Percentiles rank a stretch among this genome's conserved stretches.
These are phyloP conservation scores for Magallana ariakensis DNA, from an alignment of 1,140 invertebrate species.

Conservation along the genomic window DNA sequence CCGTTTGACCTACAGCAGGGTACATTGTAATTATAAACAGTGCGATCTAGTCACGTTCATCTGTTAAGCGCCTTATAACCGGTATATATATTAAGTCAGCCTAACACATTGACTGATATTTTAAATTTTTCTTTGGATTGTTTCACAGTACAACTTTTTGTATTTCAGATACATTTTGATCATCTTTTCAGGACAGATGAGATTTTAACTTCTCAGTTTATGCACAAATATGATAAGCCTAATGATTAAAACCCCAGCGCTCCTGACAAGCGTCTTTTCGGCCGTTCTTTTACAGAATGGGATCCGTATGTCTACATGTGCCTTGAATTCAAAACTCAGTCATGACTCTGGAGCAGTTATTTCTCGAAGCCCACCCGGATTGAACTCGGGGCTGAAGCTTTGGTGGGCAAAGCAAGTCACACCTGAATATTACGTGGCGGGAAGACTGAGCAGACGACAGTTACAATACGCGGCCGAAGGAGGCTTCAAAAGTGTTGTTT, in stretches of 20 bases:
- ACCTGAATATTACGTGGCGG: constrained; percentile 69
- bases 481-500: constrained; percentile 72
- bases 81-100: no score
- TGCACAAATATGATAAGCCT: no score
- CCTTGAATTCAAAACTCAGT: not conserved
- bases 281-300: not conserved
- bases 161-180: no score
- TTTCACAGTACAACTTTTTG: no score
- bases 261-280: constrained; percentile 6
- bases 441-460: constrained; percentile 70
- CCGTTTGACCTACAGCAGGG: no score
- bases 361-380: constrained; percentile 56
- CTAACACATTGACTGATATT: no score
- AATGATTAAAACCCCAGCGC: not conserved
- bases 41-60: no score
- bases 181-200: no score
- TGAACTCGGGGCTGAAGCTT: constrained; percentile 66
- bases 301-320: not conserved
- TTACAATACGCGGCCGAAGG: constrained; percentile 72
- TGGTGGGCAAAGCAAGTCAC: constrained; percentile 76
- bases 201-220: no score
- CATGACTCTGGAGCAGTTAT: not conserved
- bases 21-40: no score
- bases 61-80: no score
- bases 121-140: no score